Base-by-base conservation (phyloP, 2,797 vertebrate species). In the Syndactyla subalaris region DNA sequence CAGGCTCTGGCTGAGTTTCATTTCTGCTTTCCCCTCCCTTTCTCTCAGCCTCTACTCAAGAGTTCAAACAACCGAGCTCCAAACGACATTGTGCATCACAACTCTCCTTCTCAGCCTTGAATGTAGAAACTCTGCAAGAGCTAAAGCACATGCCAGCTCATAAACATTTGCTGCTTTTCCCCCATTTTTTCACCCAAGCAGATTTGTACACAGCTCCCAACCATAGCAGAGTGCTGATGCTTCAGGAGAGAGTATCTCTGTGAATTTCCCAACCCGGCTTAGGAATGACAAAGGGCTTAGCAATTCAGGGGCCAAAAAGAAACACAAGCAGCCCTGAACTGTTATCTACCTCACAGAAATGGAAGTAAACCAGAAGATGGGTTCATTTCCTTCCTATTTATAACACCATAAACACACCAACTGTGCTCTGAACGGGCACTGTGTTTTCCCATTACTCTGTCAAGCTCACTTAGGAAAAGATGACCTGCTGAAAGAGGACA, bases 361-460 rank as follows among this genome's bases (percentile, higher is more conserved):
- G 34, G 16, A 39, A 65, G 18, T 1, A 54, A 87, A 39, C 4
- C 23, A n/a, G 48, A 34, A 24, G n/a, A 5, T 6, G 2, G 12
- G 14, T 93, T 79, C 0, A 1, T 73, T 83, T 79, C 36, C 30
- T 62, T 24, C 9, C 0, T 17, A 20, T 54, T 76, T 65, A 0
- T 57, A 85, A 71, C 0, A 1, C 58, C 39, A n/a, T 2, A n/a
- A 79, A 36, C 32, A 17, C 1, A 74, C 0, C 6, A 9, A 9
- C 21, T 30, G 19, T 61, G 72, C 43, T 68, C 41, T 92, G 5
- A 57, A 66, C 29, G n/a, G 39, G 43, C 32, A 24, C 41, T 21
- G 52, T 57, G 75, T 62, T 51, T 65, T 51, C 63, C 71, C 43
- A 14, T 51, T 51, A 26, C 52, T 19, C 26, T 36, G 52, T 5